A percentile compares a stretch with the other conserved stretches of the same genome.
These are phyloP conservation scores for Dendrolimus kikuchii DNA, from an alignment of 1,140 invertebrate genomes.

Conservation along the genomic window DNA sequence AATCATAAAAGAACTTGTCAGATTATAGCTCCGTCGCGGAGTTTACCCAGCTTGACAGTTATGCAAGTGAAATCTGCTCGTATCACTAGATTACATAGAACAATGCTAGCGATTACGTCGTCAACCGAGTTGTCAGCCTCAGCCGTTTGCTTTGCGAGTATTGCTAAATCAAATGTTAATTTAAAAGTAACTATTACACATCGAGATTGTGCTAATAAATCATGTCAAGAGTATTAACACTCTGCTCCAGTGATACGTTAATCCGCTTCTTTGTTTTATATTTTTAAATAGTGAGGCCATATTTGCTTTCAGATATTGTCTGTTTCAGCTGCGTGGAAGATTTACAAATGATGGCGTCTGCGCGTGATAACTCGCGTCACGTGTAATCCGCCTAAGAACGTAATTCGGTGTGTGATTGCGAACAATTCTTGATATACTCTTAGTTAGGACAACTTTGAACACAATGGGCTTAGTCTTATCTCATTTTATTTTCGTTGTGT, in stretches of 20 bases:
- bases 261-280: slow-evolving; percentile 65
- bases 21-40: slow-evolving; percentile 42
- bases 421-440: slow-evolving; percentile 40
- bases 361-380: slow-evolving; percentile 57
- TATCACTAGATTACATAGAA: slow-evolving; percentile 60
- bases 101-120: slow-evolving; percentile 61
- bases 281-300: slow-evolving; percentile 67
- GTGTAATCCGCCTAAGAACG: slow-evolving; percentile 59
- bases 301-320: slow-evolving; percentile 68
- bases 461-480: slow-evolving; percentile 63
- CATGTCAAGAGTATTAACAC: slow-evolving; percentile 48
- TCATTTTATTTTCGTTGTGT: slow-evolving; percentile 41
- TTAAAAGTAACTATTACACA: slow-evolving; percentile 42
- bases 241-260: slow-evolving; percentile 57
- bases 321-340: slow-evolving; percentile 49
- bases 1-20: slow-evolving; percentile 48
- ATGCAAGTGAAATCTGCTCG: slow-evolving; percentile 55
- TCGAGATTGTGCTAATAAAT: slow-evolving; percentile 50
- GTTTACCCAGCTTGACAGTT: slow-evolving; percentile 53
- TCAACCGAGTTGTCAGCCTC: slow-evolving; percentile 50
- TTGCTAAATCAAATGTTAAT: slow-evolving; percentile 63
- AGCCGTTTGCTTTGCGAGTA: slow-evolving; percentile 25
- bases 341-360: slow-evolving; percentile 60
- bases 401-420: slow-evolving; percentile 61
- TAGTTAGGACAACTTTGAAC: slow-evolving; percentile 47